phyloP scores from a whole-genome alignment of 1,140 invertebrate genomes.

The Pseudachorutes palmiensis region DNA sequence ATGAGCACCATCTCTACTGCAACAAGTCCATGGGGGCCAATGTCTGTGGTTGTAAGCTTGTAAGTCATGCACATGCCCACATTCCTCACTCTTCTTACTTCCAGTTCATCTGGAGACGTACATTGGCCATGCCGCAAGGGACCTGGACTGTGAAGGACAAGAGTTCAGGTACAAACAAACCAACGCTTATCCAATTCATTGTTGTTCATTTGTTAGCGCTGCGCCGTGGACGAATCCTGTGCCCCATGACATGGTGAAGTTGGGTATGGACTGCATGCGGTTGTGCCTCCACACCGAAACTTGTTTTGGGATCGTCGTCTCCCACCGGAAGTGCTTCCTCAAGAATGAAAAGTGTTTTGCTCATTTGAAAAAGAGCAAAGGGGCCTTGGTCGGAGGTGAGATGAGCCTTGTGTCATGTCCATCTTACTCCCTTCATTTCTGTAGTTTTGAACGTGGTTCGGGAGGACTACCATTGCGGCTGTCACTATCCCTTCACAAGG shows the following conservation, averaged over 20 bases:
- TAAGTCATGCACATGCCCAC: background rate
- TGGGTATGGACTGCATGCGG: constrained; percentile 30
- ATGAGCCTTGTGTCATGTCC: background rate
- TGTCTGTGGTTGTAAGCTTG: constrained; percentile 25
- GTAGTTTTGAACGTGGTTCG: constrained; percentile 27
- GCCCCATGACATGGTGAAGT: background rate
- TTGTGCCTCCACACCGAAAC: constrained; percentile 27
- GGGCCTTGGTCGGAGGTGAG: constrained; percentile 24
- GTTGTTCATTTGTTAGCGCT: background rate
- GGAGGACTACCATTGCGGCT: constrained; percentile 34
- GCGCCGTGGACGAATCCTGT: constrained; percentile 26
- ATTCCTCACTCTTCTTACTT: too few species aligned
- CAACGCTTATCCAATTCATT: background rate
- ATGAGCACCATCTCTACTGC: constrained; percentile 28
- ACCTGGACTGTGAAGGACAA: constrained; percentile 26
- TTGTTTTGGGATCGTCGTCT: constrained; percentile 29
- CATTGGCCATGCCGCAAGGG: constrained; percentile 18
- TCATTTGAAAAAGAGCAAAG: constrained; percentile 13
- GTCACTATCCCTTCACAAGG: constrained; percentile 29
- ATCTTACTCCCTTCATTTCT: background rate
- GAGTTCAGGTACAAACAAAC: constrained; percentile 14
- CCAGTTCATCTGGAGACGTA: constrained; percentile 18
- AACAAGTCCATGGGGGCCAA: constrained; percentile 25
- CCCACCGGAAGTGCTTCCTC: constrained; percentile 18
- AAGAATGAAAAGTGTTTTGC: constrained; percentile 34